Evolutionary conservation across 2,113 vertebrate genomes (phyloP).

Genomic region (Castor canadensis): DNA sequence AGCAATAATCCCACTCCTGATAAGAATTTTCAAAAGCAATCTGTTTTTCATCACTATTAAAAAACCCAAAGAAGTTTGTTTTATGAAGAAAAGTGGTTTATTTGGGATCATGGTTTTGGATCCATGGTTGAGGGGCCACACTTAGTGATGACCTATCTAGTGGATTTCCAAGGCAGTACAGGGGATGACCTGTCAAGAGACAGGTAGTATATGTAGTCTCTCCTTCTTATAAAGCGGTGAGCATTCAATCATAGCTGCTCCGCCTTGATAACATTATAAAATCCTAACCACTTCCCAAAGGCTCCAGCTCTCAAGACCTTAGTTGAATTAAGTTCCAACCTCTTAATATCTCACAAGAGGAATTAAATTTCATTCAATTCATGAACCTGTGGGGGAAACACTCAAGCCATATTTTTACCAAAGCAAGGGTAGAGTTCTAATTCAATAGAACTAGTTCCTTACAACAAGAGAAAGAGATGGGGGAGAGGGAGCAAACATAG

Average conservation of each 20-base stretch:
- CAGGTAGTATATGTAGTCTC: neutral
- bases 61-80: neutral
- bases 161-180: no score
- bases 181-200: no score
- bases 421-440: rapidly evolving
- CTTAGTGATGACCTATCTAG: neutral
- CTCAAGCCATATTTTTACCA: neutral
- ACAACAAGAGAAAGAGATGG: neutral
- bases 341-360: neutral
- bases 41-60: neutral
- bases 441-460: neutral
- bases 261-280: neutral
- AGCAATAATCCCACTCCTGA: no score
- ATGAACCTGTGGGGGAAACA: neutral
- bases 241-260: neutral
- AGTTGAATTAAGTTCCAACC: neutral
- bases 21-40: neutral
- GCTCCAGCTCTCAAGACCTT: neutral
- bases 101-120: neutral
- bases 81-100: neutral
- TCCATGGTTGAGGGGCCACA: neutral
- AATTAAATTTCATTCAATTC: neutral
- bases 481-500: neutral
- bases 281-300: neutral
- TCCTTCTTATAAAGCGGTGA: no score